These are phyloP conservation scores for Aptenodytes forsteri DNA, from an alignment of 2,113 vertebrate species.

Conservation along the genomic window DNA sequence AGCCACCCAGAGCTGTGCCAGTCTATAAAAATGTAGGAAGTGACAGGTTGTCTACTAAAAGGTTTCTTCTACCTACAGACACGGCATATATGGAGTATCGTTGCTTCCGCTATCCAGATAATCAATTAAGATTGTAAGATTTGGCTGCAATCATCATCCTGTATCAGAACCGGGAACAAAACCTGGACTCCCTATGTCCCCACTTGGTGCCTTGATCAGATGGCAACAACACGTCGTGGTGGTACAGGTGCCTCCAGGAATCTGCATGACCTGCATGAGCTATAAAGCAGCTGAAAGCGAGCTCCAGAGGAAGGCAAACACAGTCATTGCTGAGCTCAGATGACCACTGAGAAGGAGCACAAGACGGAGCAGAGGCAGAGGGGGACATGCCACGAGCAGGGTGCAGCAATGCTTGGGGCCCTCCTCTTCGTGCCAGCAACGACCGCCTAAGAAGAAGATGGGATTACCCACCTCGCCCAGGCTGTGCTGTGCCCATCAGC, in stretches of 20 bases:
- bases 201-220: accelerated
- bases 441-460: neutral
- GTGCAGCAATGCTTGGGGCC: neutral
- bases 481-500: neutral
- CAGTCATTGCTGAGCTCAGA: neutral
- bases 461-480: neutral
- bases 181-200: neutral
- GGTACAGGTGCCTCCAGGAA: neutral
- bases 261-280: neutral
- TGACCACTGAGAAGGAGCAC: neutral
- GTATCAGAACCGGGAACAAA: neutral
- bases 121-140: neutral
- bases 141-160: neutral
- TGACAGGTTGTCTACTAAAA: neutral
- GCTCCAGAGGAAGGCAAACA: neutral
- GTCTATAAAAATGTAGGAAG: neutral
- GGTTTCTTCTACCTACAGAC: neutral
- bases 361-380: neutral
- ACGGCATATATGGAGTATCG: neutral
- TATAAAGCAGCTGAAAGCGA: neutral
- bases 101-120: neutral
- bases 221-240: accelerated
- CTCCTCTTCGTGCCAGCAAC: accelerated
- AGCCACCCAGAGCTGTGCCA: neutral
- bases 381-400: neutral